Evolutionary conservation across 2,797 vertebrate genomes (phyloP), one percentile per base, ranked within the genome.

Genomic region (Gambusia yucatana): DNA sequence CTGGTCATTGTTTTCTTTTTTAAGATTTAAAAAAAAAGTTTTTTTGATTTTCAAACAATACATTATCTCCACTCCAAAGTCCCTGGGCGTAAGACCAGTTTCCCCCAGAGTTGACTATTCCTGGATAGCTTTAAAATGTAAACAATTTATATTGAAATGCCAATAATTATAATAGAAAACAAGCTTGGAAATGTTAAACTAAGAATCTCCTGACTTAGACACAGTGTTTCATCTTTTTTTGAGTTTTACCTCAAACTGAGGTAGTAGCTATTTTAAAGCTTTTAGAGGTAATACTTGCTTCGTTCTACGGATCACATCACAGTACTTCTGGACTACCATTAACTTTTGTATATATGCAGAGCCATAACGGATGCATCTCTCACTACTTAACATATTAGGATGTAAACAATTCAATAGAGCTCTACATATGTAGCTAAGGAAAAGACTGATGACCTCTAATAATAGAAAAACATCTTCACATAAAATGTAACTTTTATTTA

Each of bases 51-150:
- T 76, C 50, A 71, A 86, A 77, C 46, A 69, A 73, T 82, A 77
- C 69, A 72, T 86, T 50, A 80, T 80, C 61, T 76, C 84, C 30
- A 72, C 72, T 81, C 82, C 85, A 89, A 81, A 84, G 75, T 87
- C 77, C 76, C 85, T 80, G 81, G 84, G 72, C 77, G 43, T 36
- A 75, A 77, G 82, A 82, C 48, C 80, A 78, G 86, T 41, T 71
- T 77, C 73, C 55, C 80, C 57, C 78, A 74, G 63, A 77, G 11
- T 59, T 25, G 7, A 16, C 73, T 30, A 43, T 14, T 63, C 76
- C 75, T 74, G 75, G 71, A 75, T 73, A 84, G 70, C 47, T 82
- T 76, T 83, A 4, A 90, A 65, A 89, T 88, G 87, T 91, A 90
- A 93, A 94, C 87, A 67, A 16, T 77, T 87, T 82, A 33, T 2